phyloP scores from a whole-genome alignment of 2,797 vertebrate genomes.

The Hirundo rustica region DNA sequence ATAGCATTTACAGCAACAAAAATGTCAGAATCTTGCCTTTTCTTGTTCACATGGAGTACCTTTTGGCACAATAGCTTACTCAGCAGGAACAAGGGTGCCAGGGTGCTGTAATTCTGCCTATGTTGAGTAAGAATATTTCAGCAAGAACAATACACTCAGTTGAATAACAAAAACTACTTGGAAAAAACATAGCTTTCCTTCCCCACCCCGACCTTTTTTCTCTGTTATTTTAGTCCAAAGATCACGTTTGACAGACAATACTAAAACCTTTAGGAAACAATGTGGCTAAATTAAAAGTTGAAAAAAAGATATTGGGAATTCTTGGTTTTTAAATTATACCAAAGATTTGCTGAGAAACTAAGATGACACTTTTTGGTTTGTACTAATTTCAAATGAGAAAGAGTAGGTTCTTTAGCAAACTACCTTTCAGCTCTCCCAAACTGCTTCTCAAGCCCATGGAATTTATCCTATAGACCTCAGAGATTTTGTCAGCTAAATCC shows the following conservation, averaged over 20 bases:
- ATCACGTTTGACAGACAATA: neutral
- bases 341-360: neutral
- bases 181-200: neutral
- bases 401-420: neutral
- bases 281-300: neutral
- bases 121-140: constrained; percentile 11
- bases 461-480: neutral
- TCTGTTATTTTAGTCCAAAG: neutral
- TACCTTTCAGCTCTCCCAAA: neutral
- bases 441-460: neutral
- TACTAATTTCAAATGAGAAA: neutral
- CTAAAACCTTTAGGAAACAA: neutral
- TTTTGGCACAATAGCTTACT: neutral
- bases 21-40: neutral
- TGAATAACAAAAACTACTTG: neutral
- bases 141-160: neutral
- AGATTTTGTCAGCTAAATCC: neutral
- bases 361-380: neutral
- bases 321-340: neutral
- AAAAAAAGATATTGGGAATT: fast-evolving
- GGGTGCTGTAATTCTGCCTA: neutral
- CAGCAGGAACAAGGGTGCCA: neutral
- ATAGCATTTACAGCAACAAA: neutral
- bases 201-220: neutral
- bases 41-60: neutral